Evolutionary conservation across 2,113 vertebrate species (phyloP), one percentile per base, ranked within the genome.

Genomic region (Lepus americanus): DNA sequence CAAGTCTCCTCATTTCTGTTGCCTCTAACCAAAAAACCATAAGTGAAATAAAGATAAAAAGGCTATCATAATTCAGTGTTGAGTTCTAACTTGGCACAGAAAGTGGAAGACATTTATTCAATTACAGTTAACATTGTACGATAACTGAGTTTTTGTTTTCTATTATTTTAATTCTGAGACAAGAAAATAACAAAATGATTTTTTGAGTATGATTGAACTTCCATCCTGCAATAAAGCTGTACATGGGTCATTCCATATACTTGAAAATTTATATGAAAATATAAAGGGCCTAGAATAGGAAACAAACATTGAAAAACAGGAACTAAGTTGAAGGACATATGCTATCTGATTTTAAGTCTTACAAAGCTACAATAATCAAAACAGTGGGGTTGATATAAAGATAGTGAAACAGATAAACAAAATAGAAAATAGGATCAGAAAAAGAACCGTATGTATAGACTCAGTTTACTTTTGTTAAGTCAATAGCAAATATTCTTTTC

Each of bases 101-200:
- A 36, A 73, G 90, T 8, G 36, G 33, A 80, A 87, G 66, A n/a
- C 51, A 92, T 27, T 76, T 72, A 27, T 59, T 31, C 13, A 73
- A 39, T 87, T 67, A 83, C 25, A 96, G 25, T 25, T 87, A 74
- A 59, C 14, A 49, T 13, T 87, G n/a, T 87, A 25, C 29, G 36
- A 73, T 39, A 87, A 53, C 17, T 59, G 20, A 93, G 87, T 81
- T 90, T 85, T 66, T 87, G 22, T 31, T 90, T 78, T 82, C 6
- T 67, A 59, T 29, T 86, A 8, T 80, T 73, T 96, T 78, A 67
- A 92, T 78, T 80, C 22, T 76, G 67, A 53, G 6, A 72, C 33
- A 86, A 89, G 81, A 89, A 85, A 89, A 63, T 63, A 95, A 81
- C 67, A 55, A 73, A 90, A 83, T 84, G 72, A 81, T 64, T 59